Conservation (phyloP, 2,888 invertebrate species). For the Cordilura impudica region DNA sequence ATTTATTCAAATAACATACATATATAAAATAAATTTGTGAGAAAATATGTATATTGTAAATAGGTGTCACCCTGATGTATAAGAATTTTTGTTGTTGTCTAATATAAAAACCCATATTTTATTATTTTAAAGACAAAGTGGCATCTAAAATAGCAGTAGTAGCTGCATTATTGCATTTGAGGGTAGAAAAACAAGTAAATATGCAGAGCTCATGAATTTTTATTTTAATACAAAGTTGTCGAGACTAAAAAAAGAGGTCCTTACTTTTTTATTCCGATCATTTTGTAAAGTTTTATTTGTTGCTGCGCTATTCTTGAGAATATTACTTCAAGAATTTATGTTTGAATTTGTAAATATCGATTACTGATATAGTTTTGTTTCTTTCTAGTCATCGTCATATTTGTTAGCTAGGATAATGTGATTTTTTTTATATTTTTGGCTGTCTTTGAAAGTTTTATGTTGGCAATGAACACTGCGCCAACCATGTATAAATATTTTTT, state of each 20-base stretch:
- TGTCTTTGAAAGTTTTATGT: background rate
- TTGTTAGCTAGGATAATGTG: background rate
- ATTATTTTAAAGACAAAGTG: background rate
- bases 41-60: too few species aligned
- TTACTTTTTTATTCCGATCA: background rate
- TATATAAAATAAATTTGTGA: too few species aligned
- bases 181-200: background rate
- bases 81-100: too few species aligned
- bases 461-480: background rate
- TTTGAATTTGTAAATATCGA: slow-evolving; percentile 31
- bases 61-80: too few species aligned
- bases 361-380: slow-evolving; percentile 22
- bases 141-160: background rate
- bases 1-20: too few species aligned
- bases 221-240: slow-evolving; percentile 12
- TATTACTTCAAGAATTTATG: slow-evolving; percentile 13
- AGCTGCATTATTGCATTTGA: background rate
- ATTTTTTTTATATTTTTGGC: background rate
- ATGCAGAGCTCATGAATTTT: slow-evolving; percentile 47
- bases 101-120: too few species aligned
- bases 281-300: background rate
- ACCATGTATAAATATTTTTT: too few species aligned
- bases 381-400: background rate
- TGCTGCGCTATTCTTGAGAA: background rate
- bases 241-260: background rate